A percentile compares a stretch with the other conserved stretches of the same genome.
These are phyloP conservation scores for Enoplolaimus lenunculus DNA, from an alignment of 2,888 invertebrate species.

Conservation along the genomic window DNA sequence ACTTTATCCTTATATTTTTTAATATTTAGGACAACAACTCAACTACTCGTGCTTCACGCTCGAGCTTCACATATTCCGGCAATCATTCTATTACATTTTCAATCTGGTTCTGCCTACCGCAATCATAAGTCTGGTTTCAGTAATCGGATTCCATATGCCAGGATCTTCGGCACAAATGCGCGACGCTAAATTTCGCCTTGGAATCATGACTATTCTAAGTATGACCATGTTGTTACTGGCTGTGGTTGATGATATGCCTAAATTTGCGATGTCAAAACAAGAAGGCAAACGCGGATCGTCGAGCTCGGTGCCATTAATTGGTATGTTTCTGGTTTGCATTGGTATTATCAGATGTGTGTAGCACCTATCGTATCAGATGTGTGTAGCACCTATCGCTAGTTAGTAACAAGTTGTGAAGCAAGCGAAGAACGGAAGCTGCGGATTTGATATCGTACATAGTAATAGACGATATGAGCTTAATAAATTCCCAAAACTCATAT, in stretches of 20 bases:
- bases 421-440: too few relatives aligned
- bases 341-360: too few relatives aligned
- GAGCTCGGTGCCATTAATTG: slow-evolving; percentile 45
- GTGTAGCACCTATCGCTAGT: too few relatives aligned
- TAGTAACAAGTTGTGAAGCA: too few relatives aligned
- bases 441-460: too few relatives aligned
- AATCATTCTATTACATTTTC: slow-evolving; percentile 47
- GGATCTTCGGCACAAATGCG: slow-evolving; percentile 43
- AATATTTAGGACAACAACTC: slow-evolving; percentile 7
- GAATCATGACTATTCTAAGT: slow-evolving; percentile 46
- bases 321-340: slow-evolving; percentile 32
- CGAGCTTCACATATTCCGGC: slow-evolving; percentile 35
- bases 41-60: slow-evolving; percentile 26
- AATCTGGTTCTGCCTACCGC: slow-evolving; percentile 47
- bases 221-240: slow-evolving; percentile 47
- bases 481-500: too few relatives aligned
- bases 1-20: too few relatives aligned
- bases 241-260: slow-evolving; percentile 47
- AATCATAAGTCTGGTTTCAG: slow-evolving; percentile 45
- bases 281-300: slow-evolving; percentile 42
- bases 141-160: slow-evolving; percentile 47
- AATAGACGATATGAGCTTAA: too few relatives aligned
- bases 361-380: too few relatives aligned
- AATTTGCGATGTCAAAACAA: slow-evolving; percentile 35
- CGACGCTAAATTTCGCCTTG: slow-evolving; percentile 41